Evolutionary conservation across 64 coral and sea anemone genomes (phyloP).

Genomic region (Montipora sp.): DNA sequence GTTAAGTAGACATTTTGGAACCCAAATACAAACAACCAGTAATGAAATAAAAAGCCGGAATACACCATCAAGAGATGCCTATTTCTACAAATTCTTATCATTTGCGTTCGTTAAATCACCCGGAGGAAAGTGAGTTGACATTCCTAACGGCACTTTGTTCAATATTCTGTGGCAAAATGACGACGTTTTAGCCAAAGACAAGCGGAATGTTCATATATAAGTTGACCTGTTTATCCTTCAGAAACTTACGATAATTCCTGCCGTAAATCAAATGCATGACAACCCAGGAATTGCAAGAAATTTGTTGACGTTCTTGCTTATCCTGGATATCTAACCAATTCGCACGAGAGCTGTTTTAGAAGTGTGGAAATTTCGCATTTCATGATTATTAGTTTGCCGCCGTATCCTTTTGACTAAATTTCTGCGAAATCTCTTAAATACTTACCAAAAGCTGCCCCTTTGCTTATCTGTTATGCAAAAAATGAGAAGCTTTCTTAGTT

Average conservation of each 20-base stretch:
- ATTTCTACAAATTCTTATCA: too few relatives aligned
- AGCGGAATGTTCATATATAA: neutral
- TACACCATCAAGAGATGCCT: too few relatives aligned
- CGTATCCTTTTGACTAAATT: neutral
- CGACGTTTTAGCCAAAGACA: neutral
- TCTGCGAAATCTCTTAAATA: neutral
- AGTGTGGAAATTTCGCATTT: too few relatives aligned
- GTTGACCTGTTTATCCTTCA: neutral
- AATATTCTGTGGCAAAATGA: too few relatives aligned
- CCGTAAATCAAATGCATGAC: neutral
- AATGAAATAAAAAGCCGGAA: too few relatives aligned
- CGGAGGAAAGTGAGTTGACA: too few relatives aligned
- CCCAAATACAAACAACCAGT: too few relatives aligned
- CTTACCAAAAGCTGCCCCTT: neutral
- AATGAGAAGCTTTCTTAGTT: neutral
- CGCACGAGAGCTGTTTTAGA: neutral
- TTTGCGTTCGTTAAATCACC: too few relatives aligned
- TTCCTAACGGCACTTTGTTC: too few relatives aligned
- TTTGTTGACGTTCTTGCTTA: constrained; percentile 9
- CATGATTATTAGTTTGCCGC: too few relatives aligned
- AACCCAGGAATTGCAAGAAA: constrained; percentile 7
- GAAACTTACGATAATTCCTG: neutral
- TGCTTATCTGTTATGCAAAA: neutral
- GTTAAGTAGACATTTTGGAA: too few relatives aligned
- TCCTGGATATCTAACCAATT: neutral